Evolutionary conservation across 2,888 invertebrate genomes (phyloP), one percentile per base, ranked within the genome.

Genomic region (Stramonita haemastoma): DNA sequence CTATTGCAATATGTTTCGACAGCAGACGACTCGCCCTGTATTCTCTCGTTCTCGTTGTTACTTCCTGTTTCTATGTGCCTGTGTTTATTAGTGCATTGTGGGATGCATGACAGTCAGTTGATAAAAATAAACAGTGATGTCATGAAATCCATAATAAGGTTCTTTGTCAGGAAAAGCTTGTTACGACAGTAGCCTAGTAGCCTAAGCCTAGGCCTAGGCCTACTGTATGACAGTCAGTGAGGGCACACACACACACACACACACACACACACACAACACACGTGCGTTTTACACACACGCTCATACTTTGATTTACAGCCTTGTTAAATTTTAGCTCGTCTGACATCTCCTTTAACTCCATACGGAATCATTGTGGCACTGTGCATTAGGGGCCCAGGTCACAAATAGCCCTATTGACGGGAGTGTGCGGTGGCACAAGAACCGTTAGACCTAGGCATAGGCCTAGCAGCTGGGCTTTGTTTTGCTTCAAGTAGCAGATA

Each of bases 41-140:
- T 17, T 77, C 87, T 46, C 79, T 60, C 32, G 32, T 11, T 34
- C 87, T 87, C 87, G 87, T 81, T 73, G 77, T 46, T 57, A 87
- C 87, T 87, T 87, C 87, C 87, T 87, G 87, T 87, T 87, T 87
- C 87, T 87, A 87, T 87, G 87, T 60, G 46, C 56, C 81, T 26
- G 87, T 79, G 81, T 79, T 87, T 79, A 81, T 87, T 87, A 57
- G 22, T 87, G 87, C 87, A 87, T 87, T 87, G 87, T 87, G 87
- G 87, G 87, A 87, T 66, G 46, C 11, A 34, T 86, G 56, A 32
- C 73, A 46, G 87, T 70, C 70, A 46, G 87, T 17, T 46, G 36
- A 46, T 87, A 87, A 87, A 87, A 87, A 87, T 87, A 87, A 66
- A 32, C 46, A 17, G 87, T 87, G 87, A 79, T 81, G 79, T 87